Base-by-base conservation (phyloP, 2,113 vertebrate genomes). In the Syrrhaptes paradoxus region DNA sequence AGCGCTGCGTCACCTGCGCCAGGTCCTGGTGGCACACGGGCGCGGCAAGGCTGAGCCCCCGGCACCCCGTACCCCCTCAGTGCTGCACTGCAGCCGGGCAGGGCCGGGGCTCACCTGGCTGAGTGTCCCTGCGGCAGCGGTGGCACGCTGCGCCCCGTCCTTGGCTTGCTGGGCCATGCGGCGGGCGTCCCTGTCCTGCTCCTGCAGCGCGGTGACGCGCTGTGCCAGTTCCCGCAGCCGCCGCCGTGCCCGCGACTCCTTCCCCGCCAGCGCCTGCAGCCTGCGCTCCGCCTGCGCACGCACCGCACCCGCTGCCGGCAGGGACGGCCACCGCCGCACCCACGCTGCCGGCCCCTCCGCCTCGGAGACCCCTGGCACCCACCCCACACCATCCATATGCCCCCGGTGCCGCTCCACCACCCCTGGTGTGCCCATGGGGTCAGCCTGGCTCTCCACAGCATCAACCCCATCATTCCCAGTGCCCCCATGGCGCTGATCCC, bases 161-260 rank as follows among this genome's bases (percentile, higher is more conserved):
- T 91, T 96, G 62, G 98, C 98, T 9, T 98, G 94, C 34, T 90
- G 87, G 3, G 98, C 98, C 97, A 96, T 58, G 29, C 74, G 90
- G 48, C 31, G 96, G 95, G 98, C 98, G 66, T 93, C 92, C 80
- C 38, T 95, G 4, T 96, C 97, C 46, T 77, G 97, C 76, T 98
- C 97, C 85, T 97, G 96, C 68, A 99, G 96, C 21, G 93, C 45
- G 1, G 97, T 87, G 74, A 98, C 91, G 6, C 52, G 92, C 55
- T 58, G 41, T 1, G 98, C 98, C 78, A 99, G 97, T 63, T 98
- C 97, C 70, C 5, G 83, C 75, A 99, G 92, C 85, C 93, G 95
- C 77, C 94, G 96, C 97, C 98, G 98, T 5, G 96, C 91, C 46
- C 96, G 95, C 18, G 89, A 97, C 95, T 98, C 98, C 86, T 96